Evolutionary conservation across 2,888 invertebrate species (phyloP).

Genomic region (Antitype chi): DNA sequence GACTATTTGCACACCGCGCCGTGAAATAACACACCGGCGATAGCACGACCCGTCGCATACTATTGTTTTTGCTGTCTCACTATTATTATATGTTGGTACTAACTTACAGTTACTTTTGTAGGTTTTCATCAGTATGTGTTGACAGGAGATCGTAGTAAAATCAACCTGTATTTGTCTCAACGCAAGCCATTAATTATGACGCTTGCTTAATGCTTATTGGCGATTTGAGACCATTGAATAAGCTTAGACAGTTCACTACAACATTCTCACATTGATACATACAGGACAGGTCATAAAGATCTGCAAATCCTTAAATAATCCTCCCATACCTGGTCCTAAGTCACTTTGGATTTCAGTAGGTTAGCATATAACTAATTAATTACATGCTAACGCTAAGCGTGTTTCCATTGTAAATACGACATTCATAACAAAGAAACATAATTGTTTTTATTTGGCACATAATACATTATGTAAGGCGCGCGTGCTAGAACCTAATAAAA

Average conservation of each 20-base stretch:
- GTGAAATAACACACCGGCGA: conserved; percentile 86
- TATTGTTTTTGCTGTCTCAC: conserved; percentile 72
- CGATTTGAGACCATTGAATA: neutral
- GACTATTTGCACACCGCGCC: conserved; percentile 83
- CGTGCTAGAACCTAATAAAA: conserved; percentile 44
- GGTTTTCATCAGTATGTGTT: neutral
- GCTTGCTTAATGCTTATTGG: neutral
- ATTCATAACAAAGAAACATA: conserved; percentile 15
- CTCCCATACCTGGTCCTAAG: neutral
- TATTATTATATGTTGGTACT: conserved; percentile 47
- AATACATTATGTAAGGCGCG: conserved; percentile 22
- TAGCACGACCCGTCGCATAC: conserved; percentile 74
- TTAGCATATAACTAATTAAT: neutral
- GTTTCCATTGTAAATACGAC: conserved; percentile 23
- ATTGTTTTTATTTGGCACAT: conserved; percentile 43
- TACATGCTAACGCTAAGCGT: neutral
- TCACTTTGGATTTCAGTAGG: neutral
- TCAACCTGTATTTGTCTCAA: neutral
- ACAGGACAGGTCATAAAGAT: neutral
- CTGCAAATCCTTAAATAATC: neutral
- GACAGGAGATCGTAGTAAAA: neutral
- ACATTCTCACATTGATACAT: neutral
- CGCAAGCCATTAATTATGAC: neutral
- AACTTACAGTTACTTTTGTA: conserved; percentile 21
- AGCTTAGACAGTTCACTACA: neutral